Evolutionary conservation across 1,140 invertebrate species (phyloP), one percentile per base, ranked within the genome.

Genomic region (Leptinotarsa lineolata): DNA sequence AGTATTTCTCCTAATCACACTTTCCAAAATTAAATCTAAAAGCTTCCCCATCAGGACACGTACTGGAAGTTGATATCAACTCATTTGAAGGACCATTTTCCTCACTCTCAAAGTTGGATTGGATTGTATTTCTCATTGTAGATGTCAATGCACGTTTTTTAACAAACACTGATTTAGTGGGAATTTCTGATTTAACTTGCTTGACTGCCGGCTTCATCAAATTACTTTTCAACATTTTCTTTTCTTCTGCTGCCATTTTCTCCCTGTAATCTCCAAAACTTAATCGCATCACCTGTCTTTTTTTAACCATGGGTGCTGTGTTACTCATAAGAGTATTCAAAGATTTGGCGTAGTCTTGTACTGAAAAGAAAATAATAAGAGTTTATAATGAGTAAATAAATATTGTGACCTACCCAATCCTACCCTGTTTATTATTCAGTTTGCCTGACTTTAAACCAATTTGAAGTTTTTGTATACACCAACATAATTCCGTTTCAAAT

Each of bases 401-500:
- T 54, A 44, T n/a, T 20, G 48, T 20, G 2, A 20, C 45, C 21
- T 58, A 67, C 54, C 44, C 30, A 46, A 45, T 12, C 80, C 79
- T 85, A 90, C 88, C 80, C 87, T 92, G 88, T 83, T 89, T 91
- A 44, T 88, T 86, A 65, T 86, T 87, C 21, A 91, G 84, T 79
- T 91, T 92, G 58, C 88, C 88, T 16, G 86, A 86, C 16, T 79
- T 78, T 44, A 93, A 83, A 8, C 86, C 85, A 30, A 76, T 82
- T 82, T 93, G 88, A 65, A 93, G 80, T 74, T 92, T 90, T 78
- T 92, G 90, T 68, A 93, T 90, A 78, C 92, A 93, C 92, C 92
- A 93, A 79, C 88, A 92, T 20, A 93, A 81, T 81, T 93, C 92
- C 20, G 92, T 74, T 81, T 93, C 90, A 82, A 92, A 92, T 79